phyloP scores from a whole-genome alignment of 2,888 invertebrate genomes.

The Meiosimyza decipiens region DNA sequence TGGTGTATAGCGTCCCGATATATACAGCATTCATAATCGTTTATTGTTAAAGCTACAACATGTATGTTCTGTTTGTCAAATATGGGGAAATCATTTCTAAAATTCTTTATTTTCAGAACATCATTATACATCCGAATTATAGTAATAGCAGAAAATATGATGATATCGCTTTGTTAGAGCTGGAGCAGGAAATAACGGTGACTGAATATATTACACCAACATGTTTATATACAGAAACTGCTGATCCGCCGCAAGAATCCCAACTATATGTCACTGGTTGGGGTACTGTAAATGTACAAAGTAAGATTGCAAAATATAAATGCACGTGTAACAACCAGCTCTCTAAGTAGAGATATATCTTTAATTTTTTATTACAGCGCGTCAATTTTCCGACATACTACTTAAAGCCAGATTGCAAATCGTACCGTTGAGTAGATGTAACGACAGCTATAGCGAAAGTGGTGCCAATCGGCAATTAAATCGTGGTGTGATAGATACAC shows the following conservation, averaged over 20 bases:
- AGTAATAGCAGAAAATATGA: conserved; percentile 52
- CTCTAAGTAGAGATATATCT: background rate
- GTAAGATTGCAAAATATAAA: conserved; percentile 48
- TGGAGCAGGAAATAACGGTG: conserved; percentile 44
- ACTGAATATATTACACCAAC: conserved; percentile 49
- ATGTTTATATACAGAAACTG: conserved; percentile 51
- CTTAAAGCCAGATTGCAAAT: conserved; percentile 53
- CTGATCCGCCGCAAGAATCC: conserved; percentile 49
- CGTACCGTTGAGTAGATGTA: conserved; percentile 49
- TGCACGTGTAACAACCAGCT: background rate
- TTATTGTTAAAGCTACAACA: background rate
- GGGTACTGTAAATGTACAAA: conserved; percentile 55
- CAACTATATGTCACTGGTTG: conserved; percentile 59
- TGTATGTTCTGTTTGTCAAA: background rate
- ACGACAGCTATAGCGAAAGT: conserved; percentile 45
- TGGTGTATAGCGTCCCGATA: too few relatives aligned
- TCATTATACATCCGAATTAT: conserved; percentile 54
- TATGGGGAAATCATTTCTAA: background rate
- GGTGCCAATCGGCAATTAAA: conserved; percentile 44
- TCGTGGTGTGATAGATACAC: conserved; percentile 48
- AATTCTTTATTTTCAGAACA: conserved; percentile 45
- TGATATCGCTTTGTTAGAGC: conserved; percentile 57
- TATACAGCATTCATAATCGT: too few relatives aligned
- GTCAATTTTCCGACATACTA: conserved; percentile 49
- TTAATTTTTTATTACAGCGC: conserved; percentile 39